Evolutionary conservation across 2,113 vertebrate genomes (phyloP), one percentile per base, ranked within the genome.

Genomic region (Periophthalmodon schlosseri): DNA sequence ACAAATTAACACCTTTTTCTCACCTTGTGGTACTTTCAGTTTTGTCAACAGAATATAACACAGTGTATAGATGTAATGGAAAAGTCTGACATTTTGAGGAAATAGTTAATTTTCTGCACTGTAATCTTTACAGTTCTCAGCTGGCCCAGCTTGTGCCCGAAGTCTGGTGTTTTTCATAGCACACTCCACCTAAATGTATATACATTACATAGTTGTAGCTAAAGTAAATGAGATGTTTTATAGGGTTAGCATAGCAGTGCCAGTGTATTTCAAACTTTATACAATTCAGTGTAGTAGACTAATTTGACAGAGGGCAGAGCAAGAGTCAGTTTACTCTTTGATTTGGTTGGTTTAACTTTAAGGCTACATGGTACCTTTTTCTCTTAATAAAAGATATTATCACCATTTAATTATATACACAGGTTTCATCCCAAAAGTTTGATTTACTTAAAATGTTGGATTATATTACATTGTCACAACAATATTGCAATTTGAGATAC

Each of bases 71-170:
- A 34, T 34, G 61, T 64, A 64, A 64, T 64, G 61, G 61, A 44
- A 65, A 65, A 65, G 61, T 36, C 33, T 36, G 61, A 64, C 61
- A 20, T 64, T 64, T 20, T 64, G 11, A 64, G 63, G 63, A 44
- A 65, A 65, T 65, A 5, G 9, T 44, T 44, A 4, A 65, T 44
- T 39, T 65, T 65, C 63, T 65, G 63, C 18, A 44, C 63, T 21
- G 63, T 65, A 65, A 39, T 34, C n/a, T 65, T 65, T 44, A 65
- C 20, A 65, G 34, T 10, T 65, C 63, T 65, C 16, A 34, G 61
- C 18, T 64, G 61, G 61, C 61, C 18, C 28, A 20, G 8, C 36
- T 36, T 64, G 33, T 64, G 66, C n/a, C 46, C 44, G 8, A 44
- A 6, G 44, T 39, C 63, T 65, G 63, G 16, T 20, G 2, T 65